Evolutionary conservation across 2,113 vertebrate genomes (phyloP).

Genomic region (Zapornia atra): DNA sequence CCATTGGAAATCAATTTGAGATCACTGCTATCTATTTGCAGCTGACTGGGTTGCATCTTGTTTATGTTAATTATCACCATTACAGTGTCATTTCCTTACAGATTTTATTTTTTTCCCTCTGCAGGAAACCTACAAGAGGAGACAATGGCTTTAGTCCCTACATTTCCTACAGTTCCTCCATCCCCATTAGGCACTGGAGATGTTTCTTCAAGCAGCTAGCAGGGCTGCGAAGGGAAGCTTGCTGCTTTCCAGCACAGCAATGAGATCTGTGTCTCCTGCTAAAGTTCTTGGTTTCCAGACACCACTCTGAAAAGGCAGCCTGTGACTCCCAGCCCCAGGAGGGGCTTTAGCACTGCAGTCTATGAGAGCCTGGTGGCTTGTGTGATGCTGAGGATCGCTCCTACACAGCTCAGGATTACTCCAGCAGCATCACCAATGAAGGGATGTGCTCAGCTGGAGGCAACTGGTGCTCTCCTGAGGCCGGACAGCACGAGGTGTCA

Average conservation of each 20-base stretch:
- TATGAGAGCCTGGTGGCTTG: background rate
- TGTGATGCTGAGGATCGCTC: background rate
- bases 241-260: background rate
- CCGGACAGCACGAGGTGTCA: rapidly evolving
- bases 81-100: background rate
- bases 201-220: background rate
- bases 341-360: background rate
- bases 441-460: background rate
- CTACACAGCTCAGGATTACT: background rate
- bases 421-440: background rate
- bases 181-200: background rate
- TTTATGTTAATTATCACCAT: background rate
- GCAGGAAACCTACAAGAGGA: background rate
- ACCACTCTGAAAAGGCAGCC: background rate
- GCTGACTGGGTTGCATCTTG: background rate
- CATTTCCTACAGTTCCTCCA: background rate
- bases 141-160: background rate
- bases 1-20: background rate
- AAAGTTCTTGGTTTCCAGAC: background rate
- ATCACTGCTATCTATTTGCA: background rate
- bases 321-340: background rate
- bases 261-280: background rate
- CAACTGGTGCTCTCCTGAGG: background rate
- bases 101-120: background rate
- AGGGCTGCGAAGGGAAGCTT: background rate